A percentile compares a stretch with the other conserved stretches of the same genome.
Evolutionary conservation across 2,888 invertebrate species (phyloP).

Genomic region (Ommatoiulus sabulosus): DNA sequence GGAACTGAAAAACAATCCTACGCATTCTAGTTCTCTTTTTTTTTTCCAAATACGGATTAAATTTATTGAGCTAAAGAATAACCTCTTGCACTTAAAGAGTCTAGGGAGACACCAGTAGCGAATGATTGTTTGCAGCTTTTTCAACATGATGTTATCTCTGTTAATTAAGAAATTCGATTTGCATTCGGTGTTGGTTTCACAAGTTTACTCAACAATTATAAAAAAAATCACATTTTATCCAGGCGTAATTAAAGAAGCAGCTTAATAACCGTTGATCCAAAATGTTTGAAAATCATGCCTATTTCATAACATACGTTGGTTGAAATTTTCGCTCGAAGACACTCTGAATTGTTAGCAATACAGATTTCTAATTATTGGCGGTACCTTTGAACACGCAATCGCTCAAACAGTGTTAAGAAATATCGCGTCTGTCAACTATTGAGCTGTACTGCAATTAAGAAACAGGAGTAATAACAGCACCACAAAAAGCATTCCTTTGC

Average conservation of each 20-base stretch:
- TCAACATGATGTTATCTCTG: background rate
- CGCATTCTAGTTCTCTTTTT: too few relatives aligned
- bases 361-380: conserved; percentile 24
- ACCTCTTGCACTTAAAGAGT: too few relatives aligned
- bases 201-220: background rate
- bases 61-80: too few relatives aligned
- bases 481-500: conserved; percentile 22
- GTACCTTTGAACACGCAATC: background rate
- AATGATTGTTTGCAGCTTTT: too few relatives aligned
- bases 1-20: too few relatives aligned
- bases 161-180: background rate
- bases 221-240: background rate
- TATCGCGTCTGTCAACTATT: background rate
- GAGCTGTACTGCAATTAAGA: background rate
- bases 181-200: background rate
- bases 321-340: background rate
- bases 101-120: too few relatives aligned
- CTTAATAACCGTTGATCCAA: background rate
- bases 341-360: background rate
- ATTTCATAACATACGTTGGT: background rate
- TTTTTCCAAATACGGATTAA: too few relatives aligned
- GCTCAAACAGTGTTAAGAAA: background rate
- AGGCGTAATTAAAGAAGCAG: background rate
- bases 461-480: conserved; percentile 4
- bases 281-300: background rate